Base-by-base conservation (phyloP, 2,888 invertebrate species). In the Microchrysa polita region DNA sequence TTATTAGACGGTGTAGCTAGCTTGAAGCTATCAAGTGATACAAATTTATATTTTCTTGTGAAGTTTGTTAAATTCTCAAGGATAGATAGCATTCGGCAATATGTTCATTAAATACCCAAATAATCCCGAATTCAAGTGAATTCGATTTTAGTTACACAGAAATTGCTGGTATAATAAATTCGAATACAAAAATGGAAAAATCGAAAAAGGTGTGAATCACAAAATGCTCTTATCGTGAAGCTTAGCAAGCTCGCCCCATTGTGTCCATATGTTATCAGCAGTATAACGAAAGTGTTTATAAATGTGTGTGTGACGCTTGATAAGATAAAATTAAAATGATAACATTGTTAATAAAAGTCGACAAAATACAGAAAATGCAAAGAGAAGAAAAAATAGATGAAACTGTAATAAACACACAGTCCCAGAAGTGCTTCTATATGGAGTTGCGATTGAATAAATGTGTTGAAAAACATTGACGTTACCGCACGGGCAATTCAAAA, bases 271-370 rank as follows among this genome's bases (percentile, higher is more conserved):
- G 53, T 67, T 69, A 57, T 57, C 69, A 57, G 12, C n/a, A n/a
- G n/a, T n/a, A n/a, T 34, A 22, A 20, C 44, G 22, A 42, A 22
- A 44, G 65, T 61, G 61, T 61, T 12, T 23, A 22, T 67, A 5
- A 5, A 40, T n/a, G 65, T 65, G 65, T 44, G 48, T 42, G 65
- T 48, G 65, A 5, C 48, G 10, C n/a, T 27, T 55, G 69, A 69
- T 69, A 69, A 69, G 57, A 69, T 69, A 69, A 23, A 23, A 57
- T 69, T 55, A 16, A 18, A 40, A n/a, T 12, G 40, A 69, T 57
- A 69, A 18, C 57, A 40, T 55, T 69, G 53, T 40, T 57, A 40
- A 40, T 42, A 55, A 57, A 27, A 53, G 27, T 5, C 34, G 10
- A 65, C 65, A 48, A 22, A 65, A 48, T 18, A 5, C 12, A 9